Evolutionary conservation across 2,113 vertebrate species (phyloP).

Genomic region (Dicerorhinus sumatrensis): DNA sequence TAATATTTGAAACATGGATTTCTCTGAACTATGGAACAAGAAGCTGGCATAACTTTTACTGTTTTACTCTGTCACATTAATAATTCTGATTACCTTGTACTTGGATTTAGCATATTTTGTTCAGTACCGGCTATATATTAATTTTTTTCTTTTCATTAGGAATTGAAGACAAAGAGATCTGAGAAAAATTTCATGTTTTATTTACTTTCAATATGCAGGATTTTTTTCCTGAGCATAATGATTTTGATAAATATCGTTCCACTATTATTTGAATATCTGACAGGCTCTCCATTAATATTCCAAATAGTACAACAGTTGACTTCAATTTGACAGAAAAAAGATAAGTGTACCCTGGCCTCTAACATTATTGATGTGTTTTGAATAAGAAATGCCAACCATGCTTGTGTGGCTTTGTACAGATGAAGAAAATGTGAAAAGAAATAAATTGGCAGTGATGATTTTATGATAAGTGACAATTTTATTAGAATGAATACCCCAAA

Average conservation of each 20-base stretch:
- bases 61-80: neutral
- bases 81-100: neutral
- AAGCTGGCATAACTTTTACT: neutral
- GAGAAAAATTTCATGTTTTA: neutral
- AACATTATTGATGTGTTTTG: slow-evolving; percentile 68
- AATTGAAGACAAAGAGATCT: slow-evolving; percentile 24
- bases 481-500: neutral
- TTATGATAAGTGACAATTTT: slow-evolving; percentile 50
- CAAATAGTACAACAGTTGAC: slow-evolving; percentile 48
- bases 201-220: neutral
- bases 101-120: slow-evolving; percentile 17
- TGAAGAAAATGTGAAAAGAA: slow-evolving; percentile 69
- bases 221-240: slow-evolving; percentile 32
- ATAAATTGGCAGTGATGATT: slow-evolving; percentile 54
- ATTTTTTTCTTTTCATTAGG: slow-evolving; percentile 26
- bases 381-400: slow-evolving; percentile 70
- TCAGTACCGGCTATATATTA: neutral
- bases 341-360: slow-evolving; percentile 8
- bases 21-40: neutral
- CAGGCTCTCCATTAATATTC: slow-evolving; percentile 76
- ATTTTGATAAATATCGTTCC: slow-evolving; percentile 59
- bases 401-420: slow-evolving; percentile 58
- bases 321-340: slow-evolving; percentile 74
- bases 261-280: slow-evolving; percentile 74
- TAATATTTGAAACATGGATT: slow-evolving; percentile 44